These are phyloP conservation scores for Meandrina meandrites DNA, from an alignment of 92 coral and sea anemone genomes.

Conservation along the genomic window DNA sequence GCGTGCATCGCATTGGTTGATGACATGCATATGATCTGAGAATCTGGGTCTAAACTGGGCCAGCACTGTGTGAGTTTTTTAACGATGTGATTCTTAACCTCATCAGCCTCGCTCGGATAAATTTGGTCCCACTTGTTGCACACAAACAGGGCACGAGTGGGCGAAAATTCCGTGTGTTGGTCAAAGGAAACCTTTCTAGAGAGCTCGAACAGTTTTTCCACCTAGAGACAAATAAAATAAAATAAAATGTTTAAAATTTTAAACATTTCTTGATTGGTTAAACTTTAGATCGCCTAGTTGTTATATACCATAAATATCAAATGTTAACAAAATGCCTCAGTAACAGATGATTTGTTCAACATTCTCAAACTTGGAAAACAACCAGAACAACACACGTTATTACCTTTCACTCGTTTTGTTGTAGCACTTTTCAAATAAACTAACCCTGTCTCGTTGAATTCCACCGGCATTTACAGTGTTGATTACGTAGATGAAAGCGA, in stretches of 20 bases:
- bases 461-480: constrained; percentile 65
- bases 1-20: constrained; percentile 29
- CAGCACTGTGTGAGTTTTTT: constrained; percentile 12
- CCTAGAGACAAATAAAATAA: constrained; percentile 1
- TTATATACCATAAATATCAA: too few species aligned
- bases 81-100: constrained; percentile 31
- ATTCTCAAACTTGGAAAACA: too few species aligned
- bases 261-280: too few species aligned
- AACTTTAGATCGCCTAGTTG: too few species aligned
- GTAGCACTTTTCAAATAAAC: background rate
- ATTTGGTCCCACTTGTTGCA: too few species aligned
- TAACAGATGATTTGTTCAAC: too few species aligned
- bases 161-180: constrained; percentile 1
- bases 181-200: constrained; percentile 10
- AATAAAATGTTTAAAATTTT: background rate
- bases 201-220: constrained; percentile 31
- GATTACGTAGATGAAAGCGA: too few species aligned
- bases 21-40: constrained; percentile 51
- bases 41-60: too few species aligned
- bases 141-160: constrained; percentile 59
- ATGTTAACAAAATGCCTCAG: too few species aligned
- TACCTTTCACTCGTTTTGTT: too few species aligned
- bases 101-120: constrained; percentile 5
- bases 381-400: too few species aligned
- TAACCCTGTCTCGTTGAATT: constrained; percentile 50